phyloP scores from a whole-genome alignment of 1,140 invertebrate species.

The Helicorthomorpha holstii region DNA sequence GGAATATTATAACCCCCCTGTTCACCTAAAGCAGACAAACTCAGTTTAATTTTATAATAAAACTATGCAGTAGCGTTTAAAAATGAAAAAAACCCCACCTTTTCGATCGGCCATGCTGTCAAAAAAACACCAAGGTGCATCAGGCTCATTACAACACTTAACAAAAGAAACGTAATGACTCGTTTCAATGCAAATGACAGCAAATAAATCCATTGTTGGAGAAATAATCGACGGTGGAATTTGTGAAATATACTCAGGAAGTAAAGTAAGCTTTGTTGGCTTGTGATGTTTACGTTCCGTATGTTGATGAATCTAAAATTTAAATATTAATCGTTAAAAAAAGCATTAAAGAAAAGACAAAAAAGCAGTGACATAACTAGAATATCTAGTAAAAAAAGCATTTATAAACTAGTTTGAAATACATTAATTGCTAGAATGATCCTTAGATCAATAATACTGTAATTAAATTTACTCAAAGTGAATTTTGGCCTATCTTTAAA shows the following conservation, averaged over 20 bases:
- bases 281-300: neutral
- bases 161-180: slow-evolving; percentile 96
- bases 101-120: slow-evolving; percentile 98
- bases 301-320: neutral
- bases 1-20: slow-evolving; percentile 92
- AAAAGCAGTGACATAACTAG: too few species aligned
- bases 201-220: slow-evolving; percentile 72
- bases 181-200: slow-evolving; percentile 94
- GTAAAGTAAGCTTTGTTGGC: neutral
- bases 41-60: neutral
- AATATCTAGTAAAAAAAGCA: too few species aligned
- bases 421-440: too few species aligned
- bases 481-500: too few species aligned
- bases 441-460: too few species aligned
- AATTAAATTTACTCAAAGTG: too few species aligned
- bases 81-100: slow-evolving; percentile 36
- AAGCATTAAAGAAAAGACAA: too few species aligned
- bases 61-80: neutral
- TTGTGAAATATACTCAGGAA: neutral
- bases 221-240: neutral
- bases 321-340: too few species aligned
- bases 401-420: too few species aligned
- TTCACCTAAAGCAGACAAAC: slow-evolving; percentile 44
- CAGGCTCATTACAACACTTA: slow-evolving; percentile 70
- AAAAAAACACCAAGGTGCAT: slow-evolving; percentile 94